Base-by-base conservation (phyloP, 2,113 vertebrate species). In the Stercorarius parasiticus region DNA sequence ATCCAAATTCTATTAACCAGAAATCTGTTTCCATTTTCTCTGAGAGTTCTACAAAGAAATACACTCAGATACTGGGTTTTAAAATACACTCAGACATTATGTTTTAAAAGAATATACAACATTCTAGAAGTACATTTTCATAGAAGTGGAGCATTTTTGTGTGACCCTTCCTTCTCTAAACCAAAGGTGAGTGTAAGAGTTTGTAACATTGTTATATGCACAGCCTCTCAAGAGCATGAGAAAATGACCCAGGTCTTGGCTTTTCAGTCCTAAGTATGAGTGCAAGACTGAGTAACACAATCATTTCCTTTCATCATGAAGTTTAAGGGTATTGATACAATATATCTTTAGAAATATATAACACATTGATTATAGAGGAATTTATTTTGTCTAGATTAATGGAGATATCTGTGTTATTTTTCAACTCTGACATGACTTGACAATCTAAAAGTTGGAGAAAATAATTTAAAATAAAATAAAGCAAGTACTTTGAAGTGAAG, bases 381-480 rank as follows among this genome's bases (percentile, higher is more conserved):
- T 67, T 79, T 88, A 70, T 81, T 97, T 88, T 45, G 36, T 38
- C 71, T 90, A 59, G 50, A 61, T 87, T 95, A 94, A 97, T 71
- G 36, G 22, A 50, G 50, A 66, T 79, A 83, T 58, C 47, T 83
- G 70, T 53, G 62, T 38, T 56, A 67, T 73, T 88, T 91, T 87
- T 87, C 66, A 80, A 43, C 15, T 65, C 36, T 72, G 15, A 26
- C 34, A 43, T 73, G 67, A 83, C n/a, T 29, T 72, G 62, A 38
- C 84, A 93, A 69, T 74, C 61, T 95, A 82, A 97, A 92, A 95
- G 67, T 47, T 73, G 25, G 36, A 86, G 20, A 72, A 96, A 93
- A 82, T 55, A 9, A 82, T 56, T 85, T 82, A 69, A 73, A 88
- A 53, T 45, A 89, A 92, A 89, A 70, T 58, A 77, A 93, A 86